Conservation (phyloP, 2,113 vertebrate genomes). For the Caretta caretta region DNA sequence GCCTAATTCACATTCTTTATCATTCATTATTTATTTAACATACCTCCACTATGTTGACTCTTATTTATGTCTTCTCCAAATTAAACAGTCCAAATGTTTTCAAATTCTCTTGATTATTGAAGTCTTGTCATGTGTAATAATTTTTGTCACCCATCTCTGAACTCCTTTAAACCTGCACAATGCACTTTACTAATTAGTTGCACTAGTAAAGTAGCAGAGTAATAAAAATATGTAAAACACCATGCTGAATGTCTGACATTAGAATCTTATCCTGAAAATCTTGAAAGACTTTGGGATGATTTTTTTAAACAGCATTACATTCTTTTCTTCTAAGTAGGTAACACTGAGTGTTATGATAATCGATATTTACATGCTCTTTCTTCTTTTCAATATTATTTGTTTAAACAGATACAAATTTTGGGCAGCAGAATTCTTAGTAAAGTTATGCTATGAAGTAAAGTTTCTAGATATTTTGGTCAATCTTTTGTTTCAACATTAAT, state of each 20-base stretch:
- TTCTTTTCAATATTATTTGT: neutral
- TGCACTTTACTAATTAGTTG: neutral
- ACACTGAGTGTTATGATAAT: too few species aligned
- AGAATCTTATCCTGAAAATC: neutral
- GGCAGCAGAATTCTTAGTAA: neutral
- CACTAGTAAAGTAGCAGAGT: neutral
- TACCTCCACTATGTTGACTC: accelerated
- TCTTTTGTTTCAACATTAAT: neutral
- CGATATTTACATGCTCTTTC: neutral
- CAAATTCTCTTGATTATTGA: neutral
- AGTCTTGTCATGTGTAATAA: neutral
- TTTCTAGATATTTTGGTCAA: neutral
- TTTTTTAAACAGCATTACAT: neutral
- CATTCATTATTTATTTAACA: neutral
- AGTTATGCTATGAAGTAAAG: neutral
- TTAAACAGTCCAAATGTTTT: neutral
- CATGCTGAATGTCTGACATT: neutral
- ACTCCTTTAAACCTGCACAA: neutral
- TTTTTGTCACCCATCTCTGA: neutral
- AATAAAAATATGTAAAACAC: neutral
- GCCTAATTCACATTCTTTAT: neutral
- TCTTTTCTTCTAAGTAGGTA: too few species aligned
- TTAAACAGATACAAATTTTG: neutral
- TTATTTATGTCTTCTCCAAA: neutral
- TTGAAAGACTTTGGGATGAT: neutral